These are phyloP conservation scores for Hippotragus niger DNA, from an alignment of 2,113 vertebrate genomes.

Conservation along the genomic window DNA sequence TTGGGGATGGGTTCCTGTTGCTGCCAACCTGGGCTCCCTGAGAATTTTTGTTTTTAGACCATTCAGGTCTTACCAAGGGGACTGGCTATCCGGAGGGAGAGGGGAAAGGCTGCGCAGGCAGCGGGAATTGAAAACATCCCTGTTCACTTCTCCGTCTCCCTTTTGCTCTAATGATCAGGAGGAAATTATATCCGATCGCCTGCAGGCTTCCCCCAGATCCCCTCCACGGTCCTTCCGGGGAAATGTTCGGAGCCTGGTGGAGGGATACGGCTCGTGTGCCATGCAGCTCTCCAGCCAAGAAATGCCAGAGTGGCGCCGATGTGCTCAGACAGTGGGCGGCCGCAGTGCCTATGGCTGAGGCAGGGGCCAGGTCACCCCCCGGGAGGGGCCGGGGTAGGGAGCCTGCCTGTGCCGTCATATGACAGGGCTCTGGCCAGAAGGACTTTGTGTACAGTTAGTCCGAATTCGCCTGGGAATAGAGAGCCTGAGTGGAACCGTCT, in stretches of 20 bases:
- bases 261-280: conserved; percentile 74
- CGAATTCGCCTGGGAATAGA: not conserved
- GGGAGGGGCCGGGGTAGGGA: conserved; percentile 16
- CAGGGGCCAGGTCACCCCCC: conserved; percentile 30
- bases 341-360: not conserved
- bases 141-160: conserved; percentile 39
- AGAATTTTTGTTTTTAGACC: not conserved
- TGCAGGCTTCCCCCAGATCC: conserved; percentile 63
- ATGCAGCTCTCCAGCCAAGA: conserved; percentile 71
- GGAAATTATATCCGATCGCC: conserved; percentile 30
- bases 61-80: conserved; percentile 59
- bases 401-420: not conserved
- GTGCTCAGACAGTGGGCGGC: not conserved
- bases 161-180: conserved; percentile 64
- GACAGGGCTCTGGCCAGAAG: not conserved
- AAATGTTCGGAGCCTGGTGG: conserved; percentile 65
- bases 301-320: conserved; percentile 63
- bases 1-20: conserved; percentile 76
- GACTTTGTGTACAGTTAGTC: not conserved
- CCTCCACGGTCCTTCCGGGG: conserved; percentile 60
- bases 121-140: not conserved
- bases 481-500: not conserved
- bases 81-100: conserved; percentile 42
- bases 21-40: conserved; percentile 74
- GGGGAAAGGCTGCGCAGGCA: conserved; percentile 19